Percentiles rank a stretch among this genome's conserved stretches.
phyloP scores from a whole-genome alignment of 2,797 vertebrate genomes.

The Alauda arvensis region DNA sequence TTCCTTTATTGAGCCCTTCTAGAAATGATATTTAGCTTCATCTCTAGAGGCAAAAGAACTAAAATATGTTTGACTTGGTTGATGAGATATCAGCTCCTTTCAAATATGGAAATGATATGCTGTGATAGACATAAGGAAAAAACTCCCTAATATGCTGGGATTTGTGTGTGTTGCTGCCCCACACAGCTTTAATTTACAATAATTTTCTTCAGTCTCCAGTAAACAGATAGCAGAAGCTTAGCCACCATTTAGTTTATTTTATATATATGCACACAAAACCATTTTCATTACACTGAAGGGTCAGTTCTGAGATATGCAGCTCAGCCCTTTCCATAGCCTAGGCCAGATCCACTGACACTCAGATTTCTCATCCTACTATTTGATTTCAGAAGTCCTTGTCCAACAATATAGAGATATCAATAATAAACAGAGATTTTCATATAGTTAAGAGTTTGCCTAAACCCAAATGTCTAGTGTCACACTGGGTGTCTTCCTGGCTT shows the following conservation, averaged over 20 bases:
- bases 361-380: neutral
- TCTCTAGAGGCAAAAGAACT: neutral
- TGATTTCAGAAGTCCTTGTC: neutral
- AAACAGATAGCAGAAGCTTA: neutral
- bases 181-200: neutral
- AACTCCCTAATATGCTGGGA: rapidly evolving
- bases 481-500: neutral
- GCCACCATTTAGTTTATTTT: neutral
- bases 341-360: neutral
- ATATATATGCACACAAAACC: neutral
- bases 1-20: neutral
- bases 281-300: neutral
- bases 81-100: neutral
- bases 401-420: neutral
- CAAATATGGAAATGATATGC: neutral
- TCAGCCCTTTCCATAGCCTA: neutral
- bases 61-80: neutral
- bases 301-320: neutral
- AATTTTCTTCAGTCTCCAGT: neutral
- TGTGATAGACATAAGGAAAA: neutral
- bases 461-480: neutral
- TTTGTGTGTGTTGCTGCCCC: neutral
- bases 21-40: neutral
- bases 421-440: neutral
- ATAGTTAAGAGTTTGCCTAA: neutral